phyloP scores from a whole-genome alignment of 2,113 vertebrate species.

The Leiothrix lutea region DNA sequence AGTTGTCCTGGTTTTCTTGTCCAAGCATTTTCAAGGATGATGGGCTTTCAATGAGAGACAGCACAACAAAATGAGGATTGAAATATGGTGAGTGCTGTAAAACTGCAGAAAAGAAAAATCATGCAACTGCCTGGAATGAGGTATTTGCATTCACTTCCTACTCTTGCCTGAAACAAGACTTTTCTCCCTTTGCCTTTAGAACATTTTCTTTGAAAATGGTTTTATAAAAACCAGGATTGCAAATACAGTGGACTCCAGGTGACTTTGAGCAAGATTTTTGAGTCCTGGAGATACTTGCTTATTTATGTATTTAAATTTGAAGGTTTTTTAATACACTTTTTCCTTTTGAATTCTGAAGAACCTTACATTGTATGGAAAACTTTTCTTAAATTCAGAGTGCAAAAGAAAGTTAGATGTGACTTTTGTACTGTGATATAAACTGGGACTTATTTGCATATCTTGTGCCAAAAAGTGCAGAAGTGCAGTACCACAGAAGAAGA shows the following conservation, averaged over 20 bases:
- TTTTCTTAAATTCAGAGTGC: not conserved
- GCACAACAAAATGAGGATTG: not conserved
- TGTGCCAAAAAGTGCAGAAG: not conserved
- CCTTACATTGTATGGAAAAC: not conserved
- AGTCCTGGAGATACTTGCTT: not conserved
- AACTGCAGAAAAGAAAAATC: not conserved
- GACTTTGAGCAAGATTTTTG: not conserved
- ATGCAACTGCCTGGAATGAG: not conserved
- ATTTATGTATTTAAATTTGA: not conserved
- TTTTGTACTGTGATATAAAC: not conserved
- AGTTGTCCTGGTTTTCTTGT: constrained; percentile 5
- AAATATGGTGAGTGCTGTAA: not conserved
- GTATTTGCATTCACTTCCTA: not conserved
- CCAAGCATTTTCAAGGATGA: not conserved
- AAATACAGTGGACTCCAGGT: not conserved
- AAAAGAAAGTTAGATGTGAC: not conserved
- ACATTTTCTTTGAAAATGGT: not conserved
- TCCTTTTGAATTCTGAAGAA: not conserved
- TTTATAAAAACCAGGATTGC: not conserved
- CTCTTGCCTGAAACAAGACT: not conserved
- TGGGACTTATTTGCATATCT: not conserved
- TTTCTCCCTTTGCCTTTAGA: not conserved
- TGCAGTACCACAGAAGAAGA: not conserved
- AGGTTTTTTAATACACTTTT: not conserved
- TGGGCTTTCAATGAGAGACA: not conserved